Percentiles rank a stretch among this genome's conserved stretches.
These are phyloP conservation scores for Ophion ellenae DNA, from an alignment of 2,888 invertebrate genomes.

Conservation along the genomic window DNA sequence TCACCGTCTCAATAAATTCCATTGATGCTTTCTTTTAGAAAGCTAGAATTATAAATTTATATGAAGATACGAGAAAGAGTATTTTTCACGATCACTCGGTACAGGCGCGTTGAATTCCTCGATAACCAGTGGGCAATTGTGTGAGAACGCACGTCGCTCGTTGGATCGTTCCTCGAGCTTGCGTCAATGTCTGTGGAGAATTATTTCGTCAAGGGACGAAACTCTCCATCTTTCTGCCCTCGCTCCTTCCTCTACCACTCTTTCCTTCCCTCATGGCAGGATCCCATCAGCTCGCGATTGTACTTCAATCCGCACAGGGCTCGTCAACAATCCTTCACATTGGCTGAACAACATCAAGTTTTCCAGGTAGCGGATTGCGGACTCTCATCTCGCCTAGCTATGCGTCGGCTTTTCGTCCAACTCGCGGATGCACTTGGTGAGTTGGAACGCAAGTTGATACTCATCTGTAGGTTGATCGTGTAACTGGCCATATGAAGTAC, in stretches of 20 bases:
- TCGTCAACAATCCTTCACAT: no score
- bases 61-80: constrained; percentile 2
- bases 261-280: no score
- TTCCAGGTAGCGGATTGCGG: no score
- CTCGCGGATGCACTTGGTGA: not conserved
- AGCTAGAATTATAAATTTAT: constrained; percentile 5
- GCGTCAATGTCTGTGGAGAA: no score
- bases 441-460: not conserved
- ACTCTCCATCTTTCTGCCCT: no score
- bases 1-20: not conserved
- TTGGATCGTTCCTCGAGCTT: constrained; percentile 47
- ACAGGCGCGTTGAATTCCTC: constrained; percentile 9
- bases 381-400: no score
- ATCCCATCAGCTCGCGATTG: no score
- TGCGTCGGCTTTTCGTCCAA: not conserved
- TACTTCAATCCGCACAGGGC: no score
- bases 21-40: constrained; percentile 14
- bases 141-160: constrained; percentile 1
- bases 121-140: not conserved
- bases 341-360: no score
- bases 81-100: not conserved
- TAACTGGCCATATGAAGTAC: not conserved
- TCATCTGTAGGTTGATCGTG: not conserved
- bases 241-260: no score
- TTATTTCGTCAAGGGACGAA: no score